These are phyloP conservation scores for Mystacornis crossleyi DNA, from an alignment of 2,113 vertebrate genomes.

Conservation along the genomic window DNA sequence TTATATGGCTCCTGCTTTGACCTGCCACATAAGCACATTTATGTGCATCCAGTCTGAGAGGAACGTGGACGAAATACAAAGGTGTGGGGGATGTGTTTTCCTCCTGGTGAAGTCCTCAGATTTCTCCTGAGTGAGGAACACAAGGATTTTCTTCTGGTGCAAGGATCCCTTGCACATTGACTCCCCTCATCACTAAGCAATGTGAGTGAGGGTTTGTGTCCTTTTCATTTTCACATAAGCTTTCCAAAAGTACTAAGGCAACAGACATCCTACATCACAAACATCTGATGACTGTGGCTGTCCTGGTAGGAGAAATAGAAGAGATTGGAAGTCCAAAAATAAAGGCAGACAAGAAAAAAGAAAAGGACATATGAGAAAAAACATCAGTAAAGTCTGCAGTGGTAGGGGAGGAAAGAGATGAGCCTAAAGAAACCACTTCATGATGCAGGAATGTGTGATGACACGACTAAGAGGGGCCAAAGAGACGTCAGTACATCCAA, in stretches of 20 bases:
- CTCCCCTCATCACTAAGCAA: not conserved
- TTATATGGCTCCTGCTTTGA: not conserved
- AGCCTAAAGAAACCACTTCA: not conserved
- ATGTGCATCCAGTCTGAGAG: not conserved
- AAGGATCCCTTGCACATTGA: not conserved
- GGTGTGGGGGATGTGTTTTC: not conserved
- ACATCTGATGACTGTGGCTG: not conserved
- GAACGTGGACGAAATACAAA: not conserved
- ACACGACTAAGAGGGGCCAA: not conserved
- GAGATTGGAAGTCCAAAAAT: not conserved
- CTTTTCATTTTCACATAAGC: not conserved
- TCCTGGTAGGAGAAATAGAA: not conserved
- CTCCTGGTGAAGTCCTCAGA: not conserved
- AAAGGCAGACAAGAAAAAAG: not conserved
- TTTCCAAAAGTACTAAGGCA: not conserved
- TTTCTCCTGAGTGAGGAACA: not conserved
- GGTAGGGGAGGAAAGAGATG: not conserved
- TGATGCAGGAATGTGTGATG: not conserved
- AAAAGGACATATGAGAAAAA: not conserved
- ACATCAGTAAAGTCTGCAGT: not conserved
- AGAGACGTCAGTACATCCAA: not conserved
- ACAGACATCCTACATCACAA: not conserved
- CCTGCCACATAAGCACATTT: not conserved
- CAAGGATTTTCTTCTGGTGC: not conserved
- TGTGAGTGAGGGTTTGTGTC: not conserved